These are phyloP conservation scores for Microdon myrmicae DNA, from an alignment of 2,888 invertebrate genomes.

Conservation along the genomic window DNA sequence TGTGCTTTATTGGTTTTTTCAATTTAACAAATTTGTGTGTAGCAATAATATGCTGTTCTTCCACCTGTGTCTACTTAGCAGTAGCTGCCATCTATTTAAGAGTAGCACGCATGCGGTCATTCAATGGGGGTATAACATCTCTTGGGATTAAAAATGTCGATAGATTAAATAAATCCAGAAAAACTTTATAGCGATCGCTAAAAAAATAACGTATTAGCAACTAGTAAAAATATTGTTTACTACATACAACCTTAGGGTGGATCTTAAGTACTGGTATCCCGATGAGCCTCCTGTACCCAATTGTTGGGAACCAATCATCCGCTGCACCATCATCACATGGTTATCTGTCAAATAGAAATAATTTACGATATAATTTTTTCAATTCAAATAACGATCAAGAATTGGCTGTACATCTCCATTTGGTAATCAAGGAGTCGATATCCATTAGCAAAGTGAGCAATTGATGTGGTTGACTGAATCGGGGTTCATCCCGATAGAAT, in stretches of 20 bases:
- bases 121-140: slow-evolving; percentile 87
- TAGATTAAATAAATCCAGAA: slow-evolving; percentile 95
- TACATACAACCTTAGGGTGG: slow-evolving; percentile 91
- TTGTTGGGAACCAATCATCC: slow-evolving; percentile 97
- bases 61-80: no score
- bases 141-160: slow-evolving; percentile 96
- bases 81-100: no score
- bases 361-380: not conserved
- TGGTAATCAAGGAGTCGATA: slow-evolving; percentile 96
- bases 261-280: slow-evolving; percentile 96
- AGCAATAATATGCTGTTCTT: no score
- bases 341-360: slow-evolving; percentile 88
- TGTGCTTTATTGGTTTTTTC: no score
- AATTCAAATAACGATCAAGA: slow-evolving; percentile 3
- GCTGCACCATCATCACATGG: slow-evolving; percentile 97
- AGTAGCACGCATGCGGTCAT: slow-evolving; percentile 74
- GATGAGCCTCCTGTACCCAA: slow-evolving; percentile 98
- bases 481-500: slow-evolving; percentile 94
- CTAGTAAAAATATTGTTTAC: slow-evolving; percentile 4
- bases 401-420: slow-evolving; percentile 87
- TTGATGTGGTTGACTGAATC: slow-evolving; percentile 98
- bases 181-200: slow-evolving; percentile 98
- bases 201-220: no score
- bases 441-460: slow-evolving; percentile 94
- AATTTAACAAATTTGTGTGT: no score